Percentiles rank a stretch among this genome's conserved stretches.
Evolutionary conservation across 2,888 invertebrate species (phyloP).

Genomic region (Limnephilus lunatus): DNA sequence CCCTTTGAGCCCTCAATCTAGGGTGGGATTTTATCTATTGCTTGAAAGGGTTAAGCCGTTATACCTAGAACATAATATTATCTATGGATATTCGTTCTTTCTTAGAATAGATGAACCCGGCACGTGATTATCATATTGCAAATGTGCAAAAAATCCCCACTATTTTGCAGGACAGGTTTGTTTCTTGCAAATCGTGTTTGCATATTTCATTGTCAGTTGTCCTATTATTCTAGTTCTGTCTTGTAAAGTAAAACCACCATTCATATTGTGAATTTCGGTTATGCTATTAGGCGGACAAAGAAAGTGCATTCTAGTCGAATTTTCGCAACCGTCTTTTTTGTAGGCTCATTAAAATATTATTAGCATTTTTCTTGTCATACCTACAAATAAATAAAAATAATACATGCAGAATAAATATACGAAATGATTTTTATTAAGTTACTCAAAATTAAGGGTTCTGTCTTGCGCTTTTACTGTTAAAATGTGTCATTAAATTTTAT

Average conservation of each 20-base stretch:
- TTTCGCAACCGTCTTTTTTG: constrained; percentile 28
- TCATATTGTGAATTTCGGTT: constrained; percentile 31
- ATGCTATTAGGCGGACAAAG: neutral
- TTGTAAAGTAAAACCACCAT: constrained; percentile 5
- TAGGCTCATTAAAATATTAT: neutral
- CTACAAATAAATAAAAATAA: too few species aligned
- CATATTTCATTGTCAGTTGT: constrained; percentile 37
- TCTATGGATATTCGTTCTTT: constrained; percentile 16
- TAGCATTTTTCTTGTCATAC: neutral
- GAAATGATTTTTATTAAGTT: too few species aligned
- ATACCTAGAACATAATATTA: neutral
- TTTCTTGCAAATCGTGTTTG: constrained; percentile 36
- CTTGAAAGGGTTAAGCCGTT: constrained; percentile 36
- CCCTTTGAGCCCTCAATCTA: neutral
- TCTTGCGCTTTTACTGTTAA: too few species aligned
- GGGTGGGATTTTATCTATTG: constrained; percentile 19
- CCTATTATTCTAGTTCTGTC: constrained; percentile 13
- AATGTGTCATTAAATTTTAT: too few species aligned
- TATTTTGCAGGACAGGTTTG: constrained; percentile 27
- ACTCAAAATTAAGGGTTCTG: too few species aligned
- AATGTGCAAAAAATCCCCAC: constrained; percentile 47
- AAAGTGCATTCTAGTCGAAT: constrained; percentile 13
- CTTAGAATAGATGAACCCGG: constrained; percentile 16
- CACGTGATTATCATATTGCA: constrained; percentile 35
- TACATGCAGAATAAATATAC: too few species aligned